A percentile compares a stretch with the other conserved stretches of the same genome.
phyloP scores from a whole-genome alignment of 2,113 vertebrate genomes.

The Tautogolabrus adspersus region DNA sequence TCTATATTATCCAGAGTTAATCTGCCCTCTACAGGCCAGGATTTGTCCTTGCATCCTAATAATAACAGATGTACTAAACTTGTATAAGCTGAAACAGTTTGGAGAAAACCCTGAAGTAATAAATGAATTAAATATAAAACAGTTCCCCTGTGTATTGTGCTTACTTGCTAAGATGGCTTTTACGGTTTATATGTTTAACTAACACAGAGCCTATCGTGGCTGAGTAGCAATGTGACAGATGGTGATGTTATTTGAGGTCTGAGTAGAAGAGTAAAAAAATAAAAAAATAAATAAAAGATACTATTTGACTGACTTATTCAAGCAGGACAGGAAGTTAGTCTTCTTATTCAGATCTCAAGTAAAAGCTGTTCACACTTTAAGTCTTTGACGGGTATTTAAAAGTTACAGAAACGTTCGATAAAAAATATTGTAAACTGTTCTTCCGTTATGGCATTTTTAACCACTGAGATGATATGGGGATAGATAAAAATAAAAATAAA shows the following conservation, averaged over 20 bases:
- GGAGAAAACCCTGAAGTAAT: neutral
- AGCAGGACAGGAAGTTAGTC: neutral
- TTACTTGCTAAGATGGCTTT: neutral
- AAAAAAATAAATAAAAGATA: neutral
- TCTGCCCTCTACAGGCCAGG: constrained; percentile 68
- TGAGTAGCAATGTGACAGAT: neutral
- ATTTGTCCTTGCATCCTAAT: neutral
- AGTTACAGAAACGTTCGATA: no score
- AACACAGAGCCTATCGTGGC: neutral
- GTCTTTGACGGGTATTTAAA: neutral
- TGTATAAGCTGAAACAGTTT: neutral
- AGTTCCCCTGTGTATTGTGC: neutral
- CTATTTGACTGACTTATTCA: neutral
- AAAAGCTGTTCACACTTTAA: neutral
- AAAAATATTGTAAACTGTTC: neutral
- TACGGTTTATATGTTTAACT: neutral
- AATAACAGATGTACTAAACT: neutral
- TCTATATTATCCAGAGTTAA: constrained; percentile 20
- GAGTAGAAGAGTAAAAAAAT: neutral
- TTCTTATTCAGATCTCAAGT: neutral
- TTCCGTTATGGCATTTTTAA: no score
- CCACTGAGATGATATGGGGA: no score
- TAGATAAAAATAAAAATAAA: neutral
- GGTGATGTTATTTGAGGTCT: neutral
- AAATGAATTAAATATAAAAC: constrained; percentile 30